phyloP scores from a whole-genome alignment of 2,113 vertebrate species.

The Heterocephalus glaber region DNA sequence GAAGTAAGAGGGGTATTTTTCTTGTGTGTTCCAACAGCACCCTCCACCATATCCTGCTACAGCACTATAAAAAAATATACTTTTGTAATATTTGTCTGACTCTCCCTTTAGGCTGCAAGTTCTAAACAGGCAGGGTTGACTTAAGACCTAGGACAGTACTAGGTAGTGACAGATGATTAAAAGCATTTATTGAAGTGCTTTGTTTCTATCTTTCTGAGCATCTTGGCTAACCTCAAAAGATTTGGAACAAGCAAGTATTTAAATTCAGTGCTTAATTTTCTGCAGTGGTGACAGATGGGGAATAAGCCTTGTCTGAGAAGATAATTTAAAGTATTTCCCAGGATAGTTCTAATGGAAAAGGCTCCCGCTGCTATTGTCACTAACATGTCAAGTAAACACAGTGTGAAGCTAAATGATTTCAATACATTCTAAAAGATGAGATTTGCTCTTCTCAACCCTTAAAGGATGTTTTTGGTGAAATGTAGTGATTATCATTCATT shows the following conservation, averaged over 20 bases:
- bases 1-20: neutral
- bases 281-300: constrained; percentile 82
- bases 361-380: constrained; percentile 65
- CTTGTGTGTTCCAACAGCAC: neutral
- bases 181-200: neutral
- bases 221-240: constrained; percentile 27
- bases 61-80: neutral
- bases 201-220: constrained; percentile 32
- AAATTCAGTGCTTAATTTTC: constrained; percentile 76
- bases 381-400: constrained; percentile 73
- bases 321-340: constrained; percentile 83
- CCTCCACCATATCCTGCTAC: too few species aligned
- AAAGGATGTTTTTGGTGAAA: constrained; percentile 61
- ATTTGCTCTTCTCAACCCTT: constrained; percentile 23
- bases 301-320: constrained; percentile 72
- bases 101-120: neutral
- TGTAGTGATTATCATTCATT: neutral
- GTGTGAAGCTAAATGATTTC: constrained; percentile 52
- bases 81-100: neutral
- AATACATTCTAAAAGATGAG: constrained; percentile 60
- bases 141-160: neutral
- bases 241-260: constrained; percentile 3
- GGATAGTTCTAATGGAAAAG: constrained; percentile 78
- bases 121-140: neutral
- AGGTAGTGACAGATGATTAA: neutral